phyloP scores from a whole-genome alignment of 2,797 vertebrate genomes.

The Typhlichthys eigenmanni region DNA sequence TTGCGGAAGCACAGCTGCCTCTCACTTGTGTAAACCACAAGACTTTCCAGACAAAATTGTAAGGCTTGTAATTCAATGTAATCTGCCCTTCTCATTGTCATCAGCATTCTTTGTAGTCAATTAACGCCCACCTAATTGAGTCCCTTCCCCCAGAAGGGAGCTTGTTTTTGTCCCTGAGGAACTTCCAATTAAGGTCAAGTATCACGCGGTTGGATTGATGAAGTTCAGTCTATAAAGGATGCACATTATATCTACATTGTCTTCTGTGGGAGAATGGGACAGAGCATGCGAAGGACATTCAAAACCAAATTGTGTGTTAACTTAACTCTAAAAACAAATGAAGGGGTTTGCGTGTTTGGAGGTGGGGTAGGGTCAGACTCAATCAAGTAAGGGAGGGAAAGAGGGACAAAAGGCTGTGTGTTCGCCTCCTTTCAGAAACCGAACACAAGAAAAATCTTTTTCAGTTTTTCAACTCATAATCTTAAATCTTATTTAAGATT shows the following conservation, averaged over 20 bases:
- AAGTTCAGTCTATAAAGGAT: background rate
- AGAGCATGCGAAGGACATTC: background rate
- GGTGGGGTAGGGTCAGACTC: background rate
- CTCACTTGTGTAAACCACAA: background rate
- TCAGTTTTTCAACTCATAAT: no score
- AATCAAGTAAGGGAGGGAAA: no score
- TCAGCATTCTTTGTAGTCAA: conserved; percentile 22
- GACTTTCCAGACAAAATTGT: background rate
- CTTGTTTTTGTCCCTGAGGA: background rate
- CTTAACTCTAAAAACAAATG: background rate
- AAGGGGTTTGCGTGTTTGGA: background rate
- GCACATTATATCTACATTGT: background rate
- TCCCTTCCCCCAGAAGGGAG: background rate
- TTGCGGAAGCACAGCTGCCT: background rate
- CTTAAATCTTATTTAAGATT: no score
- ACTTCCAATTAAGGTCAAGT: conserved; percentile 1
- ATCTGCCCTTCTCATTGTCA: conserved; percentile 12
- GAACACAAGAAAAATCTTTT: no score
- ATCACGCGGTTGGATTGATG: no score
- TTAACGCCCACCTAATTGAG: conserved; percentile 24
- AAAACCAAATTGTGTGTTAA: background rate
- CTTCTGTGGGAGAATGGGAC: background rate
- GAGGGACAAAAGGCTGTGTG: no score
- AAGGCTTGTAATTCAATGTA: conserved; percentile 3
- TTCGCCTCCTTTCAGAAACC: no score